Evolutionary conservation across 2,113 vertebrate genomes (phyloP), one percentile per base, ranked within the genome.

Genomic region (Clarias gariepinus): DNA sequence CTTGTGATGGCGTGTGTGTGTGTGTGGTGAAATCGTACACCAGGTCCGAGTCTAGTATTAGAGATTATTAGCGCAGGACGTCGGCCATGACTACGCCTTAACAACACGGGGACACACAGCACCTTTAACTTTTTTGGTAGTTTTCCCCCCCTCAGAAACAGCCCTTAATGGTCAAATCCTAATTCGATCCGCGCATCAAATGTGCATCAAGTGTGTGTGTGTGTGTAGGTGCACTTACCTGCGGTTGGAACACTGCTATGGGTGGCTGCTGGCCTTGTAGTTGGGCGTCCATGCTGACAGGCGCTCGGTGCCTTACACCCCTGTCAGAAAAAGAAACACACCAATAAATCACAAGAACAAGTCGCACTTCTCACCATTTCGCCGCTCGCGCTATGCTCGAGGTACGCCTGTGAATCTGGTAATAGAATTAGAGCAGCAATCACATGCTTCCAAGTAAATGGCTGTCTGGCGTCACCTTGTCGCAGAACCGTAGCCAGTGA

Each of bases 251-350:
- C 63, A 95, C 95, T 55, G 95, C 95, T 91, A 95, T 94, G 28
- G 96, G 93, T 23, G 95, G 96, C 91, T 96, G 96, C 94, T 96
- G 95, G 91, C 96, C 96, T 95, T 97, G 97, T 82, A 96, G 94
- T 87, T 97, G 97, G 60, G 95, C 96, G 90, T 98, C 97, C 98
- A 99, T 99, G 91, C 92, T 95, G 87, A 88, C 92, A 92, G 60
- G 86, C 89, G 91, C 85, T 87, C 85, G 89, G 41, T 93, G 92
- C 91, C 92, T 90, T 80, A 93, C 90, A 82, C 92, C 89, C 94
- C 97, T 98, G 94, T 74, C 91, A 93, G 94, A 91, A 89, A 83
- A 86, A 86, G 83, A 90, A 85, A 87, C 82, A 89, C 87, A 87
- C 87, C 85, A 88, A 85, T 84, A 83, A 88, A 87, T 78, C 63